Evolutionary conservation across 2,113 vertebrate species (phyloP).

Genomic region (Acrocephalus arundinaceus): DNA sequence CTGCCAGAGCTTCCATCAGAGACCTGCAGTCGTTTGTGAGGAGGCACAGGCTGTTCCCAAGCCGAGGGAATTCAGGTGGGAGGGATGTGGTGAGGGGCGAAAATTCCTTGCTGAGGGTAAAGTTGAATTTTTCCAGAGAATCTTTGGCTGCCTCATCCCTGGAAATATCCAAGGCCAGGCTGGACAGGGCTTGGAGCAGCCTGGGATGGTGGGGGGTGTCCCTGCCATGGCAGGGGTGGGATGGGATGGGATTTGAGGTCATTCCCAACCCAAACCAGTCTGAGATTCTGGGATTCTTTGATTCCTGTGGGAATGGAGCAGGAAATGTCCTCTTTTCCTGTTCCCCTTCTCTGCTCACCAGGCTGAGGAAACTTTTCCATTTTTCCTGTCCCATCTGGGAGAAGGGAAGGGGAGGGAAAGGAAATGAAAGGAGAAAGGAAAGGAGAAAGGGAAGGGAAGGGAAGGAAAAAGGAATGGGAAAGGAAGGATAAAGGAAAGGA

Average conservation of each 20-base stretch:
- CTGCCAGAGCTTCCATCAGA: neutral
- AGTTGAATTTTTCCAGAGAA: neutral
- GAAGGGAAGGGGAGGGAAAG: too few relatives aligned
- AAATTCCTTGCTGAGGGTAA: neutral
- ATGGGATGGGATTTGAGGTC: neutral
- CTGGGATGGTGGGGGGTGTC: neutral
- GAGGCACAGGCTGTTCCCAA: neutral
- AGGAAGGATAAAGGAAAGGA: too few relatives aligned
- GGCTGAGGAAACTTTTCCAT: neutral
- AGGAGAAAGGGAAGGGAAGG: too few relatives aligned
- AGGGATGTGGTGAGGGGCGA: neutral
- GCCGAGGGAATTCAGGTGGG: neutral
- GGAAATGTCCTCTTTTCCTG: neutral
- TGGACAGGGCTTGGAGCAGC: neutral
- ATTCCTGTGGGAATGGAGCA: neutral
- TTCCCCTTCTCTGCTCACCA: neutral
- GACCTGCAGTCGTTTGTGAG: neutral
- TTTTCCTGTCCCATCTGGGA: accelerated
- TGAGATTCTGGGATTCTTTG: neutral
- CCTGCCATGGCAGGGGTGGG: neutral
- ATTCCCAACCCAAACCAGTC: neutral
- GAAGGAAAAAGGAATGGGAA: neutral
- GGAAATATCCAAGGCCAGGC: accelerated
- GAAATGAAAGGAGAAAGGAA: too few relatives aligned
- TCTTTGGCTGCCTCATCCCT: neutral